Conservation (phyloP, 2,797 vertebrate genomes). For the Anguilla marmorata region DNA sequence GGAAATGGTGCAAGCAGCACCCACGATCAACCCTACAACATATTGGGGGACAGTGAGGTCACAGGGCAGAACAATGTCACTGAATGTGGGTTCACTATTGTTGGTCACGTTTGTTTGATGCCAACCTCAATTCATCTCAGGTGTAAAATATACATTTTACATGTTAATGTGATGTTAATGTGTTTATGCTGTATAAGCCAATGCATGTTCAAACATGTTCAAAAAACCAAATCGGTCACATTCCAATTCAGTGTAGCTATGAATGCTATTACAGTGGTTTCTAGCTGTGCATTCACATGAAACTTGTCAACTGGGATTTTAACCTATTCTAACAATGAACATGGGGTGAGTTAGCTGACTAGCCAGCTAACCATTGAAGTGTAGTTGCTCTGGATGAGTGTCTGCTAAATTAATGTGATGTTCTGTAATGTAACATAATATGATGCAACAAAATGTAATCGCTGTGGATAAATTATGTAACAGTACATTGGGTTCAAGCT, state of each 20-base stretch:
- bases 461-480: background rate
- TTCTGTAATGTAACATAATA: background rate
- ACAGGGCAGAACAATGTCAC: background rate
- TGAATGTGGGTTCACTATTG: background rate
- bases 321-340: too few species aligned
- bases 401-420: background rate
- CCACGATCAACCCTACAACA: conserved; percentile 60
- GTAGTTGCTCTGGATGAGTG: too few species aligned
- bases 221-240: background rate
- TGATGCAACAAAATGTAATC: background rate
- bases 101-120: background rate
- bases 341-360: too few species aligned
- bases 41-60: background rate
- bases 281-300: background rate
- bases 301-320: background rate
- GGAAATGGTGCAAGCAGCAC: conserved; percentile 73
- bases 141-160: background rate
- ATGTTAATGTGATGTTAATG: background rate
- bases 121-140: background rate
- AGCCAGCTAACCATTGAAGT: background rate
- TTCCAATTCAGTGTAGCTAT: background rate
- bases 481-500: background rate
- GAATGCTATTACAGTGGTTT: background rate
- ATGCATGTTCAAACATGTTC: background rate
- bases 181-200: background rate